Conservation (phyloP, 1,140 invertebrate species). For the Aphelenchoides fujianensis region DNA sequence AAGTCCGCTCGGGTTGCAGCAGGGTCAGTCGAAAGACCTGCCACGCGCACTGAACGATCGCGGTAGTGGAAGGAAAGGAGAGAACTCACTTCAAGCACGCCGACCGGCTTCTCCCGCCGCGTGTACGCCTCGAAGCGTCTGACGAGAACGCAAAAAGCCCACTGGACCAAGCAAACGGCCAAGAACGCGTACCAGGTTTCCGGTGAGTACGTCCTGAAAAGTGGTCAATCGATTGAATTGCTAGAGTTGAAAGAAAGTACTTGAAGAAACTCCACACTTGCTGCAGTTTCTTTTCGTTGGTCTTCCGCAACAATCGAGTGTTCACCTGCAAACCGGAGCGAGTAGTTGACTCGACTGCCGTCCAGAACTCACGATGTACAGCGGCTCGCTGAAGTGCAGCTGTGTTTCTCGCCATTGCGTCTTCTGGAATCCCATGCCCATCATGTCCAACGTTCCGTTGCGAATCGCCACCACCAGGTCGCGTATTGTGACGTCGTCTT, state of each 20-base stretch:
- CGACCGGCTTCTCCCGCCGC: background rate
- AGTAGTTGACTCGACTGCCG: background rate
- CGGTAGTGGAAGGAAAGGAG: background rate
- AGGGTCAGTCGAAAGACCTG: background rate
- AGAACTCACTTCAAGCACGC: background rate
- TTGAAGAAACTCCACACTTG: background rate
- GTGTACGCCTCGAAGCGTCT: background rate
- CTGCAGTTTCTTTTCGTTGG: background rate
- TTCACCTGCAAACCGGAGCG: background rate
- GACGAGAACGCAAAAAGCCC: background rate
- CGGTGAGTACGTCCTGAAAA: background rate
- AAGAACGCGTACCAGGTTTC: background rate
- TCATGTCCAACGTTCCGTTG: background rate
- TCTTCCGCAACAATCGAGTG: background rate
- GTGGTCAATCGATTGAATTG: background rate
- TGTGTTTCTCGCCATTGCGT: background rate
- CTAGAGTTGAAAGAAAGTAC: no score
- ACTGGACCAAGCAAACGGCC: background rate
- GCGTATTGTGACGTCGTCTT: background rate
- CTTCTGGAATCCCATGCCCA: conserved; percentile 9
- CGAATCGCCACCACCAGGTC: background rate
- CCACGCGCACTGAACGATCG: conserved; percentile 7
- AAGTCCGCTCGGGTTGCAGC: background rate
- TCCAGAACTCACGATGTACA: background rate
- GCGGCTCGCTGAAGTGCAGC: background rate